Evolutionary conservation across 2,113 vertebrate species (phyloP), one percentile per base, ranked within the genome.

Genomic region (Coracopsis vasa): DNA sequence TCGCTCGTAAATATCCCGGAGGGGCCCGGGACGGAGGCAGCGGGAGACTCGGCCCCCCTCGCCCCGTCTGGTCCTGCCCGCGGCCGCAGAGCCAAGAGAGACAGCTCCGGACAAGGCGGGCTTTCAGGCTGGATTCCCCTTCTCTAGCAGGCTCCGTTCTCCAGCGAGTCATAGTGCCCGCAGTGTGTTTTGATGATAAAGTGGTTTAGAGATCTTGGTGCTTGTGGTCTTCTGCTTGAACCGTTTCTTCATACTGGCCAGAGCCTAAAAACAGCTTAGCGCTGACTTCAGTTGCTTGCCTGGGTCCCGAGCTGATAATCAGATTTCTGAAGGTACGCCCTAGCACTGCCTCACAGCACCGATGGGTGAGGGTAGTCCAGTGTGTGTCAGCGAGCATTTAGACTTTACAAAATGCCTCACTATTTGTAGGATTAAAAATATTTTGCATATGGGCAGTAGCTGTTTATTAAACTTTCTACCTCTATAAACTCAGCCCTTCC

Each of bases 301-400:
- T 9, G 66, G 2, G 11, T 72, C 39, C 82, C 12, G 28, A 83
- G 80, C 53, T 44, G 89, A 11, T 65, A 29, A 39, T 70, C 72
- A 29, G 83, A 35, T 65, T 90, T 69, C 7, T 9, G 39, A 5
- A 42, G 73, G 51, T 50, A 53, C 31, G 6, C 35, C n/a, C 69
- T 8, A 20, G 73, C 37, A 4, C 44, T 66, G 85, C 79, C 39
- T 47, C 48, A 11, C 8, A 71, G 71, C 16, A 5, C 47, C 1
- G 27, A 4, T 79, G 15, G 56, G 66, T 31, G 44, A 44, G 58
- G 39, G 16, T 27, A 10, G 50, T 23, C 50, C 33, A 4, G 0
- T 4, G 54, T 24, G 0, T 11, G n/a, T 13, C 5, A 2, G 35
- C 10, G 11, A 78, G 7, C 62, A 44, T 27, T 14, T 4, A 33